Evolutionary conservation across 2,888 invertebrate species (phyloP).

Genomic region (Ferrisia virgata): DNA sequence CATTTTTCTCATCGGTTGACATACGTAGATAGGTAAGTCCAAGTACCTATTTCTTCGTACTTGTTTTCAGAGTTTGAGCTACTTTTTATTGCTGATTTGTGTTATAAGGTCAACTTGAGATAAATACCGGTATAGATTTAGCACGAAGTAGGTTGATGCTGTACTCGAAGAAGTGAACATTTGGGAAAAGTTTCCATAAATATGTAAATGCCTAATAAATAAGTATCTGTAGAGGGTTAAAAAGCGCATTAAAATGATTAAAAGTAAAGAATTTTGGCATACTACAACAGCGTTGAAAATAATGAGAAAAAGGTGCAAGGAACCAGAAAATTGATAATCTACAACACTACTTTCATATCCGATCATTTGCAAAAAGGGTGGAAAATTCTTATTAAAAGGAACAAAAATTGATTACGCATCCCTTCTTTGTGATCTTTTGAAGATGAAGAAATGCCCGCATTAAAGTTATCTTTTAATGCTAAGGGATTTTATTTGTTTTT

Average conservation of each 20-base stretch:
- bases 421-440: slow-evolving; percentile 44
- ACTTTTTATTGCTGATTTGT: neutral
- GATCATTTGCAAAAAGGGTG: slow-evolving; percentile 46
- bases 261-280: slow-evolving; percentile 41
- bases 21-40: too few species aligned
- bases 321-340: slow-evolving; percentile 47
- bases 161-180: slow-evolving; percentile 29
- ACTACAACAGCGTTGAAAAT: slow-evolving; percentile 44
- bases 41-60: too few species aligned
- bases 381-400: slow-evolving; percentile 45
- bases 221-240: slow-evolving; percentile 43
- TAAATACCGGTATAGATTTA: slow-evolving; percentile 9
- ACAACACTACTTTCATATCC: slow-evolving; percentile 46
- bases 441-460: slow-evolving; percentile 44
- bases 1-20: too few species aligned
- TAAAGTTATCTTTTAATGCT: slow-evolving; percentile 37
- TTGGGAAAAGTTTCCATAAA: slow-evolving; percentile 44
- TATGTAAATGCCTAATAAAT: slow-evolving; percentile 45
- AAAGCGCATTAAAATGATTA: slow-evolving; percentile 45
- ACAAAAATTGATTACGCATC: slow-evolving; percentile 47
- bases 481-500: slow-evolving; percentile 16
- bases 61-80: neutral
- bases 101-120: slow-evolving; percentile 4
- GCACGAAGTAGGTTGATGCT: neutral
- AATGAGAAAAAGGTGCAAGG: slow-evolving; percentile 47